Conservation (phyloP, 2,113 vertebrate species). For the Nothobranchius furzeri region DNA sequence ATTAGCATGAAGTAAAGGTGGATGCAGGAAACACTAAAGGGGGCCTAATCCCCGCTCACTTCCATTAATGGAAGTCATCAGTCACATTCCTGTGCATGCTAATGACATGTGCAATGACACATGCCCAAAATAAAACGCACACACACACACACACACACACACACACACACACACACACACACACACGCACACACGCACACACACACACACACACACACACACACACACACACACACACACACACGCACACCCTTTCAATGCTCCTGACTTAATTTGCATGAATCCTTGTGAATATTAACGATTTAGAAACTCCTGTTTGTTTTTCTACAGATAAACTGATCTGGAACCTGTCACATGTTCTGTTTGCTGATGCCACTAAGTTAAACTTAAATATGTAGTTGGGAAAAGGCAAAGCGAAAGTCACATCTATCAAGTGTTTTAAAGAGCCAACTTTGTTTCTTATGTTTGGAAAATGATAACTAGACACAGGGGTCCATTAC, state of each 20-base stretch:
- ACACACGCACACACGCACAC: not conserved
- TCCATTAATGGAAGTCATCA: conserved; percentile 74
- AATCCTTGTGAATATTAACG: not conserved
- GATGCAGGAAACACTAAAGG: conserved; percentile 62
- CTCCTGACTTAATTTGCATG: not conserved
- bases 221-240: conserved; percentile 8
- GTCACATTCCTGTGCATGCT: conserved; percentile 69
- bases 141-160: not conserved
- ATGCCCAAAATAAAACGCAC: conserved; percentile 22
- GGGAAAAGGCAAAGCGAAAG: too few relatives aligned
- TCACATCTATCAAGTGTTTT: too few relatives aligned
- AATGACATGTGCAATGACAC: conserved; percentile 52
- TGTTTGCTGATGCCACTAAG: too few relatives aligned
- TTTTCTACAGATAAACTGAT: too few relatives aligned
- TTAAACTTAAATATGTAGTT: too few relatives aligned
- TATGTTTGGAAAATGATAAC: too few relatives aligned
- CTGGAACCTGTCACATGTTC: too few relatives aligned
- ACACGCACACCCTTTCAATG: not conserved
- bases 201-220: not conserved
- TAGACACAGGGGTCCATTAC: too few relatives aligned
- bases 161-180: not conserved
- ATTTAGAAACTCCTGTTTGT: too few relatives aligned
- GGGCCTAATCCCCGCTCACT: conserved; percentile 68
- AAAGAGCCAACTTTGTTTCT: too few relatives aligned
- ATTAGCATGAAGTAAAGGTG: conserved; percentile 70